Evolutionary conservation across 1,140 invertebrate genomes (phyloP), one percentile per base, ranked within the genome.

Genomic region (Sminthurides bifidus): DNA sequence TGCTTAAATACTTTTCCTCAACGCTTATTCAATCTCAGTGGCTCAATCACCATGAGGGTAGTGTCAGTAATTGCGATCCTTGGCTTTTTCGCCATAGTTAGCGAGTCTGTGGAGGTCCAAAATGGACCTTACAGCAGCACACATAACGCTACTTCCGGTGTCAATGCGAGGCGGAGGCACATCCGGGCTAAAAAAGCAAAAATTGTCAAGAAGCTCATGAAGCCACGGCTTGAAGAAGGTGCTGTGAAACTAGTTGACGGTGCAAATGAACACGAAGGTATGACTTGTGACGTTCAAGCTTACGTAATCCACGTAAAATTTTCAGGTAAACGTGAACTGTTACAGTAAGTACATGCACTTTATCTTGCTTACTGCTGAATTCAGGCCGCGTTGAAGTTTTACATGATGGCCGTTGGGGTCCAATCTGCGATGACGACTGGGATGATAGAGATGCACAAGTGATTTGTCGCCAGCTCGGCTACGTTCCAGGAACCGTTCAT

Each of bases 371-470:
- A 19, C 59, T 56, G 33, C 33, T 35, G n/a, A 35, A 35, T 57
- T 59, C 12, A 87, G 90, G 90, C 48, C 90, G 91, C 69, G 83
- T 94, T 8, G 87, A 93, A 70, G 82, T 95, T 33, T 81, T 82
- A 58, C 85, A 92, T 68, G 75, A 84, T 51, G 83, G 81, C 4
- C 77, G 80, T 56, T 93, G 90, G 89, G 91, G 91, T 15, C 80
- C 83, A 12, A 75, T 95, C 8, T 94, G 92, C 68, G 91, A 93
- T 68, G 90, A 94, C 68, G 89, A 92, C 68, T 64, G 61, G 61
- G 89, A 91, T 67, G 68, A 79, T 19, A 69, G 76, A 3, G 89
- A 93, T 58, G 89, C 85, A 0, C 72, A 73, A 26, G 84, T 95
- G 3, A 82, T 90, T 10, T 96, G 92, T 71, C 75, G 77, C 46